Evolutionary conservation across 2,113 vertebrate species (phyloP), one percentile per base, ranked within the genome.

Genomic region (Hoplias malabaricus): DNA sequence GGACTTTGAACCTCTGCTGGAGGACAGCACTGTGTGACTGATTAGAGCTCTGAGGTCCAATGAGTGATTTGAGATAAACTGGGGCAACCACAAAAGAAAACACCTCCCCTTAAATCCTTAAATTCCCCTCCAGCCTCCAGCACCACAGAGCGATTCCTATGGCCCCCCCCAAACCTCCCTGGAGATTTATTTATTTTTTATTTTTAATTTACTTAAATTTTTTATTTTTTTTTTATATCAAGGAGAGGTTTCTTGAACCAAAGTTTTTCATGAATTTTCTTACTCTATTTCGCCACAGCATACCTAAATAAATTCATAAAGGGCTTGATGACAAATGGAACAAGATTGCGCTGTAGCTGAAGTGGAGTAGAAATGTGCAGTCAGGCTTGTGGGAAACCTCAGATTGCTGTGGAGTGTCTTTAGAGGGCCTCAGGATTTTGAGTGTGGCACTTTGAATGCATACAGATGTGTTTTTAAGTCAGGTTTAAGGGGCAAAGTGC

Each of bases 1-100:
- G 81, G 97, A 98, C 87, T 88, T 94, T 75, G 96, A 98, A 74
- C 98, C 96, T 0, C 81, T 99, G 81, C 90, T 99, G 77, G 96
- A 95, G 78, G 95, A 98, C 84, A 96, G 93, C 87, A 92, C 89
- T 1, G 91, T 98, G 59, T 99, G 94, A 97, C 72, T 78, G 69
- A n/a, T 65, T 11, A 33, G 11, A 8, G 31, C 33, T 21, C 33
- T 9, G 7, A 36, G 33, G 21, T 33, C 33, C 33, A 40, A 56
- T 2, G 38, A 65, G 16, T 21, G 14, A 7, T 31, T n/a, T 14
- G 19, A 23, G 16, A 34, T 31, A 5, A 63, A 34, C 27, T 14
- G 14, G 57, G 57, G 13, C 31, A 21, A 16, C 21, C n/a, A 5
- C 9, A n/a, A 16, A 9, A 43, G 42, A 12, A n/a, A 19, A 34